phyloP scores from a whole-genome alignment of 2,888 invertebrate genomes.

The Nymphalis c-album region DNA sequence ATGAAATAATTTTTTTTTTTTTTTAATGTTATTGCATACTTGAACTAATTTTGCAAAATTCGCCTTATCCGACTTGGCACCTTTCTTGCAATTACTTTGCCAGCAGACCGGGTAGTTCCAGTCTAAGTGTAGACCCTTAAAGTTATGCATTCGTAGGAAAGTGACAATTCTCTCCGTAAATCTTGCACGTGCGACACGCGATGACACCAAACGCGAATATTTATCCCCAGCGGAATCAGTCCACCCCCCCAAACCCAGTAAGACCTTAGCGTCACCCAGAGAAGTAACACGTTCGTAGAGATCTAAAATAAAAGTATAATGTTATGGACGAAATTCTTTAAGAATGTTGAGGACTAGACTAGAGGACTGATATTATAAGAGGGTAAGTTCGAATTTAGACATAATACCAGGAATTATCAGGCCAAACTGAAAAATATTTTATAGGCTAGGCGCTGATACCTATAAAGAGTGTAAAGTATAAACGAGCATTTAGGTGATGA shows the following conservation, averaged over 20 bases:
- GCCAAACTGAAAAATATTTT: too few relatives aligned
- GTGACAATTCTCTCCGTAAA: conserved; percentile 86
- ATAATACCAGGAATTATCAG: too few relatives aligned
- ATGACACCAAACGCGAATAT: conserved; percentile 89
- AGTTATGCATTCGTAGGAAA: conserved; percentile 88
- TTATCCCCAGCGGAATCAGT: conserved; percentile 94
- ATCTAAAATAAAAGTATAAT: conserved; percentile 72
- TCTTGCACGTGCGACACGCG: conserved; percentile 83
- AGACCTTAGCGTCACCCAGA: conserved; percentile 83
- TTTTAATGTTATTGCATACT: conserved; percentile 66
- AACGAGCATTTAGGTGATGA: too few relatives aligned
- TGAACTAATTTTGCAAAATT: conserved; percentile 89
- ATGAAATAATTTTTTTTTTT: neutral
- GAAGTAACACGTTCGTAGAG: conserved; percentile 89
- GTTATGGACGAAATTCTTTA: neutral
- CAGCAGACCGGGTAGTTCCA: conserved; percentile 98
- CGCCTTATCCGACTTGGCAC: conserved; percentile 88
- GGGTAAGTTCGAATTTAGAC: too few relatives aligned
- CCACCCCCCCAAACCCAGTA: conserved; percentile 97
- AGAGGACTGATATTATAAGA: too few relatives aligned
- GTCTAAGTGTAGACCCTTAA: conserved; percentile 93
- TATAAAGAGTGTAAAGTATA: too few relatives aligned
- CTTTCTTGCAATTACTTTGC: conserved; percentile 93
- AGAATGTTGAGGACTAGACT: too few relatives aligned
- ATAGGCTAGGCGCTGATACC: too few relatives aligned